phyloP scores from a whole-genome alignment of 2,888 invertebrate genomes.

The Caenorhabditis auriculariae region DNA sequence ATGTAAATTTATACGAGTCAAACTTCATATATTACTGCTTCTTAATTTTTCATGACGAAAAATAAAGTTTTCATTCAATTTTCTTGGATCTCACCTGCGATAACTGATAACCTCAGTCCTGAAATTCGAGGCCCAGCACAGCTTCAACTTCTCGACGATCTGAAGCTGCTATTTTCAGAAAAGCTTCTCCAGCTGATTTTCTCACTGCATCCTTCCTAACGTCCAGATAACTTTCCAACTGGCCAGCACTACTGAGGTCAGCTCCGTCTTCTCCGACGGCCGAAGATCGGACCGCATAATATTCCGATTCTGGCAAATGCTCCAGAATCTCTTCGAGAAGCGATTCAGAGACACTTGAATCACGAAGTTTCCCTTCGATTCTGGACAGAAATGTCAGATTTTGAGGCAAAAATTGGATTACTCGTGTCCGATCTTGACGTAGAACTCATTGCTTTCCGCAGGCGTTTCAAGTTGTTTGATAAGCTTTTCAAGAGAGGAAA shows the following conservation, averaged over 20 bases:
- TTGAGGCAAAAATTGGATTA: too few species aligned
- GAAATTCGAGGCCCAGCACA: constrained; percentile 83
- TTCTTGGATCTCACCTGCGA: constrained; percentile 70
- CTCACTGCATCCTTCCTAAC: constrained; percentile 64
- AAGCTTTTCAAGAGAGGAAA: constrained; percentile 16
- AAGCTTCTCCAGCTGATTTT: background rate
- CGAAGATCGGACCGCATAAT: constrained; percentile 39
- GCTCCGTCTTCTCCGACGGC: constrained; percentile 80
- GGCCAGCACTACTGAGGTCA: constrained; percentile 80
- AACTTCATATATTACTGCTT: background rate
- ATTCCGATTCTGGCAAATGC: constrained; percentile 10
- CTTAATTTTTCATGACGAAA: background rate
- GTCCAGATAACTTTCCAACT: constrained; percentile 79
- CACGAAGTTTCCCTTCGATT: constrained; percentile 9
- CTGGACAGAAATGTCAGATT: constrained; percentile 6
- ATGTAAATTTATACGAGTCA: background rate
- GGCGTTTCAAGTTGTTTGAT: constrained; percentile 8
- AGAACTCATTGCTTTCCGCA: constrained; percentile 7
- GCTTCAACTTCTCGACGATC: constrained; percentile 69
- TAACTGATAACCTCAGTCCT: constrained; percentile 78
- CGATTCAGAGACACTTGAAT: constrained; percentile 4
- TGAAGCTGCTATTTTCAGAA: constrained; percentile 6
- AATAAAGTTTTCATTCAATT: background rate
- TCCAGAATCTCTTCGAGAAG: constrained; percentile 9
- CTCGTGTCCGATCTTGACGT: constrained; percentile 13